Evolutionary conservation across 2,113 vertebrate species (phyloP).

Genomic region (Carollia perspicillata): DNA sequence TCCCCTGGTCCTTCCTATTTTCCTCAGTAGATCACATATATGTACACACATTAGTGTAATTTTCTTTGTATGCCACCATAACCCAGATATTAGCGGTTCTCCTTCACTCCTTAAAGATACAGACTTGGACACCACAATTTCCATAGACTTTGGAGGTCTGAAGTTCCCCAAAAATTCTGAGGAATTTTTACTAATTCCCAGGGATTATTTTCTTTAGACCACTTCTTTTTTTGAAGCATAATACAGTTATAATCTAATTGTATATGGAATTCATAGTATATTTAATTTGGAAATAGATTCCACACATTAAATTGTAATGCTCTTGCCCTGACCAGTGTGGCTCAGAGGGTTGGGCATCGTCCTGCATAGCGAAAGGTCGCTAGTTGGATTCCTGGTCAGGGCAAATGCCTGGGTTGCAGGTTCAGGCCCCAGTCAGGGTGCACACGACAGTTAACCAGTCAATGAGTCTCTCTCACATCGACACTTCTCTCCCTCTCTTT

Average conservation of each 20-base stretch:
- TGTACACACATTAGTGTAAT: background rate
- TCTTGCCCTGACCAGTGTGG: background rate
- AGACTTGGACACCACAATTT: background rate
- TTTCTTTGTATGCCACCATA: background rate
- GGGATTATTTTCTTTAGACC: background rate
- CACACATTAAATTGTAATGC: background rate
- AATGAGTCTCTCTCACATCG: too few species aligned
- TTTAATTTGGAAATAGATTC: background rate
- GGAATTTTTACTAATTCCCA: background rate
- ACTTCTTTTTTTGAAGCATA: background rate
- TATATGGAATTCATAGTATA: background rate
- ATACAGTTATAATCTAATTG: background rate
- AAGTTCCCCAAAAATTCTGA: background rate
- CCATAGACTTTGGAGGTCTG: background rate
- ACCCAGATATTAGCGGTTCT: background rate
- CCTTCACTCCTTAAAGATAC: background rate
- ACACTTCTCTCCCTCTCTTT: too few species aligned
- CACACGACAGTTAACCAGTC: too few species aligned
- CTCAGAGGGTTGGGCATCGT: too few species aligned
- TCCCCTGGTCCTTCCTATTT: background rate
- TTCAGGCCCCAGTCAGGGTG: too few species aligned
- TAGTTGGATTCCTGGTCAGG: too few species aligned
- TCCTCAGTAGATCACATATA: background rate
- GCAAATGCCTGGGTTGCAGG: too few species aligned
- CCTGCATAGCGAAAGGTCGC: too few species aligned